Percentiles rank a stretch among this genome's conserved stretches.
phyloP scores from a whole-genome alignment of 92 coral and sea anemone species.

The Parazoanthus darwini region DNA sequence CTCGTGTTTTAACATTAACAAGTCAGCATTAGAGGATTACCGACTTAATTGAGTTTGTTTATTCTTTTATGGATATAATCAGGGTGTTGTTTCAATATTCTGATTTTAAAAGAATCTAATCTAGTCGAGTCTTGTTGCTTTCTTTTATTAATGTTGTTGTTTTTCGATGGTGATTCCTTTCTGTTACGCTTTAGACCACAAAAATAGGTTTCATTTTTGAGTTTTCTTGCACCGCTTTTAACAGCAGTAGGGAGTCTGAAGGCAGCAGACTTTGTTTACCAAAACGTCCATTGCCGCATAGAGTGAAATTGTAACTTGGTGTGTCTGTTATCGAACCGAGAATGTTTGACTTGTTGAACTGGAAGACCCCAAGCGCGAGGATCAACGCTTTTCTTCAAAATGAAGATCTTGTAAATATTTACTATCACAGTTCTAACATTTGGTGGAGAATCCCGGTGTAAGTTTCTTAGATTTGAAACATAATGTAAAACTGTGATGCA shows the following conservation, averaged over 20 bases:
- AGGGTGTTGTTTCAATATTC: background rate
- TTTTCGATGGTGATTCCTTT: no score
- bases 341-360: background rate
- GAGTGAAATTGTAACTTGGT: background rate
- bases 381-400: no score
- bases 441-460: background rate
- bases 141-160: background rate
- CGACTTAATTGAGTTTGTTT: no score
- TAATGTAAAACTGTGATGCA: background rate
- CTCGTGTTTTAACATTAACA: background rate
- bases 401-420: no score
- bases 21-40: background rate
- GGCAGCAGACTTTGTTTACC: background rate
- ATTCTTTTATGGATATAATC: no score
- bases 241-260: background rate
- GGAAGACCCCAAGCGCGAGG: background rate
- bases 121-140: background rate
- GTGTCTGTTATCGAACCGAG: background rate
- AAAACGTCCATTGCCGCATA: background rate
- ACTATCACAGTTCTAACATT: background rate
- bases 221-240: background rate
- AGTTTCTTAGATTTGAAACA: no score
- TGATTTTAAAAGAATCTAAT: background rate
- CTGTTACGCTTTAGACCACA: no score
- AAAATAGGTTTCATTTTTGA: no score